Evolutionary conservation across 2,888 invertebrate genomes (phyloP).

Genomic region (Cynaeus angustus): DNA sequence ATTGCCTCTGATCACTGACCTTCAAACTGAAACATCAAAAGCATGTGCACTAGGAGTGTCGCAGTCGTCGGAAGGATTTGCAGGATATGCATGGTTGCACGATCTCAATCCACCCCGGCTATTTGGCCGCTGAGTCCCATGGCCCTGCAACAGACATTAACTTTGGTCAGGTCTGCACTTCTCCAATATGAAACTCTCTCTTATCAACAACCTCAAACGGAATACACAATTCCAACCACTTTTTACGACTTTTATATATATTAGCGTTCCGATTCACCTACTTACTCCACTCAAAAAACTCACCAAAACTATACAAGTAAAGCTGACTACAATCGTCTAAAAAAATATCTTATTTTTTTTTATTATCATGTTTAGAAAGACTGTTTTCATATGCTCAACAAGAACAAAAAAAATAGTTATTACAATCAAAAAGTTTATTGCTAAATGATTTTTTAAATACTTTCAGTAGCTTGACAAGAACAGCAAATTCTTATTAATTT

Average conservation of each 20-base stretch:
- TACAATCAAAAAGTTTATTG: too few relatives aligned
- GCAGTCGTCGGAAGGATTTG: conserved; percentile 62
- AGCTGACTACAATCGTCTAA: too few relatives aligned
- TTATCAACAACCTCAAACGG: conserved; percentile 68
- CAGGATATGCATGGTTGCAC: conserved; percentile 68
- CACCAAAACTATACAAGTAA: background rate
- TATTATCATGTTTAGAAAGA: too few relatives aligned
- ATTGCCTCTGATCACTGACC: conserved; percentile 60
- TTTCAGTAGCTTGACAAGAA: too few relatives aligned
- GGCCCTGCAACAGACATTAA: conserved; percentile 68
- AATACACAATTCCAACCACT: conserved; percentile 66
- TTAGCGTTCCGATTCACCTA: conserved; percentile 49
- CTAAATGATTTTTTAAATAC: too few relatives aligned
- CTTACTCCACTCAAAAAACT: background rate
- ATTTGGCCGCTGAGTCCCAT: conserved; percentile 67
- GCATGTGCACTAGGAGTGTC: conserved; percentile 64
- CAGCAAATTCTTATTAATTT: too few relatives aligned
- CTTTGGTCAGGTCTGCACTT: conserved; percentile 49
- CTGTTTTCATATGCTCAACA: too few relatives aligned
- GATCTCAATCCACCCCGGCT: conserved; percentile 69
- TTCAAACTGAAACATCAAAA: conserved; percentile 64
- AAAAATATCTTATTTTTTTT: too few relatives aligned
- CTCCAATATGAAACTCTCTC: conserved; percentile 58
- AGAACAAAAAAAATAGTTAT: too few relatives aligned
- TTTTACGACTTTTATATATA: conserved; percentile 50